A percentile compares a stretch with the other conserved stretches of the same genome.
These are phyloP conservation scores for Thripadectes ignobilis DNA, from an alignment of 2,797 vertebrate species.

Conservation along the genomic window DNA sequence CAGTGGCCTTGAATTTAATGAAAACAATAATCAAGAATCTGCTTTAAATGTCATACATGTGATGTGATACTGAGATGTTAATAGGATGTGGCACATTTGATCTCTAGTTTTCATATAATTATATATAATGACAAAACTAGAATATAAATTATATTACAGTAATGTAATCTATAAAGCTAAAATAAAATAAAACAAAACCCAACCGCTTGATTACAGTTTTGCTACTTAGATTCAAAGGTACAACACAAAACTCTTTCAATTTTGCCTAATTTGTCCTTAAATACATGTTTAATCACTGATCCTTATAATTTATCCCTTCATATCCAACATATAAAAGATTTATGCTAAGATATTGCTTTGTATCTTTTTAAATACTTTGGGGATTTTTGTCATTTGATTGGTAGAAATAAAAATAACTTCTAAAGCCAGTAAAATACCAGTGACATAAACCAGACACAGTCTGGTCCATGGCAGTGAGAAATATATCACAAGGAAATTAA, in stretches of 20 bases:
- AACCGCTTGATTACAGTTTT: background rate
- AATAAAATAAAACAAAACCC: background rate
- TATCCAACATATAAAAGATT: background rate
- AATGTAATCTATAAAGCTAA: background rate
- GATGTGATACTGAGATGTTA: background rate
- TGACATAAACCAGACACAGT: background rate
- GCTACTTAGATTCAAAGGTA: background rate
- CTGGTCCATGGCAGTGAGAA: background rate
- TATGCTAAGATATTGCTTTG: background rate
- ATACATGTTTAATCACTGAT: background rate
- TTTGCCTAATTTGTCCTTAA: background rate
- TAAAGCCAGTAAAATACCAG: background rate
- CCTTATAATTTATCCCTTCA: background rate
- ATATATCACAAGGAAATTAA: background rate
- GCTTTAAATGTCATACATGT: background rate
- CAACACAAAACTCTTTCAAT: background rate
- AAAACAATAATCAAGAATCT: background rate
- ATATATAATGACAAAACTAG: background rate
- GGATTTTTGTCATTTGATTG: background rate
- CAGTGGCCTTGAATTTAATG: background rate
- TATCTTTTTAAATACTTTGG: background rate
- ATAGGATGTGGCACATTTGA: background rate
- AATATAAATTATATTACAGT: background rate
- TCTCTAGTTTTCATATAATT: background rate
- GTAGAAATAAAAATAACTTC: background rate